phyloP scores from a whole-genome alignment of 1,140 invertebrate species.

The Mactra quadrangularis region DNA sequence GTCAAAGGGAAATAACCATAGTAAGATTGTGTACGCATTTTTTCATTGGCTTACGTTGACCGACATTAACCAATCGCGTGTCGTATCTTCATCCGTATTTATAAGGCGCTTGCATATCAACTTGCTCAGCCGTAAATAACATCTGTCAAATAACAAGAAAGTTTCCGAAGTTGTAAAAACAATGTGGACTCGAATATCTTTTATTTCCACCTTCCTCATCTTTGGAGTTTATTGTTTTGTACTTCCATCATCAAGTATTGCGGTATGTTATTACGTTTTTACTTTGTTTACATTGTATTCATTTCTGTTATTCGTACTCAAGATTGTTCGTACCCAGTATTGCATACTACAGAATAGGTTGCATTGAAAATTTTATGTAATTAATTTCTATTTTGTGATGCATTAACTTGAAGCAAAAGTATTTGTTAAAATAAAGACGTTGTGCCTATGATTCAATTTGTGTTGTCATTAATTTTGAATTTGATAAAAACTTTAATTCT shows the following conservation, averaged over 20 bases:
- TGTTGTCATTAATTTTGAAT: no score
- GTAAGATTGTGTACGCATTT: no score
- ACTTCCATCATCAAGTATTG: background rate
- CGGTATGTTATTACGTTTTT: constrained; percentile 1
- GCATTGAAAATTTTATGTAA: no score
- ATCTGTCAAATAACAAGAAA: constrained; percentile 6
- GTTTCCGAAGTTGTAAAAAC: background rate
- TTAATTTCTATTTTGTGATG: no score
- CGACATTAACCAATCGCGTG: no score
- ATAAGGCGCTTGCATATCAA: constrained; percentile 1
- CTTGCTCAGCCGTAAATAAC: constrained; percentile 25
- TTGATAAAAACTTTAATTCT: no score
- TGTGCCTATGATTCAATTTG: no score
- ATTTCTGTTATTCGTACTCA: constrained; percentile 7
- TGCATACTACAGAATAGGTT: no score
- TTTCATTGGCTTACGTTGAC: background rate
- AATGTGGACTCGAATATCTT: constrained; percentile 36
- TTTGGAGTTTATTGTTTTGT: constrained; percentile 26
- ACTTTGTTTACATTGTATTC: background rate
- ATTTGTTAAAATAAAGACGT: no score
- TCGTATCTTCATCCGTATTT: background rate
- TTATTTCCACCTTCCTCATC: constrained; percentile 6
- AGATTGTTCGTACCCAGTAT: background rate
- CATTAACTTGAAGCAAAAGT: no score
- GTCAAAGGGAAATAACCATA: no score